Evolutionary conservation across 2,888 invertebrate genomes (phyloP).

Genomic region (Amiota minor): DNA sequence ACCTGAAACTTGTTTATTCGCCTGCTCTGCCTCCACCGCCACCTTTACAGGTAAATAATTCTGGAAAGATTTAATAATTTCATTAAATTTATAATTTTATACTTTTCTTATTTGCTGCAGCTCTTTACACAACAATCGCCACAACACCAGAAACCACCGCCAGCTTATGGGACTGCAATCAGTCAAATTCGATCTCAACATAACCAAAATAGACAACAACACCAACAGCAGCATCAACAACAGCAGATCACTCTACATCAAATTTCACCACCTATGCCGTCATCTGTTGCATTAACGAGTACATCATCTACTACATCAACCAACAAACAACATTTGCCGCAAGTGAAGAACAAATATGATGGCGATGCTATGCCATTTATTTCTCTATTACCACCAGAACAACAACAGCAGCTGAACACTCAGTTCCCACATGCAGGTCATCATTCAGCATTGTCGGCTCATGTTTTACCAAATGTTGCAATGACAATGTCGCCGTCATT

Average conservation of each 20-base stretch:
- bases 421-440: background rate
- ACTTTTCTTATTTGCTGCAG: slow-evolving; percentile 43
- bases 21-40: slow-evolving; percentile 65
- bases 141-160: slow-evolving; percentile 72
- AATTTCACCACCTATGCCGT: slow-evolving; percentile 52
- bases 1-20: slow-evolving; percentile 63
- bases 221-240: slow-evolving; percentile 29
- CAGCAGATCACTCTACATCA: slow-evolving; percentile 50
- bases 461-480: too few relatives aligned
- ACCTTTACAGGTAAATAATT: slow-evolving; percentile 64
- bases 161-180: slow-evolving; percentile 73
- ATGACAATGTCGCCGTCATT: slow-evolving; percentile 25
- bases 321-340: slow-evolving; percentile 43
- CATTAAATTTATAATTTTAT: slow-evolving; percentile 3
- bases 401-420: slow-evolving; percentile 32
- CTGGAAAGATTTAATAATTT: background rate
- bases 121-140: slow-evolving; percentile 67
- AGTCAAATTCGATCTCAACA: slow-evolving; percentile 74
- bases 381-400: slow-evolving; percentile 56
- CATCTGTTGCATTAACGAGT: slow-evolving; percentile 21
- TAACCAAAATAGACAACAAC: slow-evolving; percentile 69
- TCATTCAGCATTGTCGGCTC: background rate
- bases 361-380: slow-evolving; percentile 41
- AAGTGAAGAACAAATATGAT: slow-evolving; percentile 31
- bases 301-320: slow-evolving; percentile 46